A percentile compares a stretch with the other conserved stretches of the same genome.
Conservation (phyloP, 2,113 vertebrate species). For the Paedocypris sp. region DNA sequence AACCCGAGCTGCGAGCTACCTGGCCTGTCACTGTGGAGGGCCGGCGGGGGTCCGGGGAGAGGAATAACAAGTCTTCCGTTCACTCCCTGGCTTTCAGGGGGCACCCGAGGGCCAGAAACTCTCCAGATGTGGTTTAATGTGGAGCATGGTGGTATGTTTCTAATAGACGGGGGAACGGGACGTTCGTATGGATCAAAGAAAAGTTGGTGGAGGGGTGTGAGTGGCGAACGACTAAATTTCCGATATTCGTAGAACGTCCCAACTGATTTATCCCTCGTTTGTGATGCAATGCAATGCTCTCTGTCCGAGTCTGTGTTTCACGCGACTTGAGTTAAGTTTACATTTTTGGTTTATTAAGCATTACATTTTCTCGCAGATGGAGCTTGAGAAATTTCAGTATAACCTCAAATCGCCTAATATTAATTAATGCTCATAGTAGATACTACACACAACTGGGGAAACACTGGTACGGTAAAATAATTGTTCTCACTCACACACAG, state of each 20-base stretch:
- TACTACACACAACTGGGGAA: too few species aligned
- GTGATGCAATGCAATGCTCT: too few species aligned
- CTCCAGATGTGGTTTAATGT: slow-evolving; percentile 22
- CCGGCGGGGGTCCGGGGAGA: slow-evolving; percentile 31
- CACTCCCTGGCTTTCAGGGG: slow-evolving; percentile 22
- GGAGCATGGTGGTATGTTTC: neutral
- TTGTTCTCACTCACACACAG: too few species aligned
- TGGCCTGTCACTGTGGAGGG: slow-evolving; percentile 1
- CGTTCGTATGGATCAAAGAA: slow-evolving; percentile 1
- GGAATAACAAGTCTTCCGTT: slow-evolving; percentile 35
- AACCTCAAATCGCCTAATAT: too few species aligned
- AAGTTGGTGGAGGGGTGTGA: neutral
- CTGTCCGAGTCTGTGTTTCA: too few species aligned
- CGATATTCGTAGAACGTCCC: neutral
- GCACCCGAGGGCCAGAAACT: neutral
- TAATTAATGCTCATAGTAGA: too few species aligned
- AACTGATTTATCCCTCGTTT: neutral
- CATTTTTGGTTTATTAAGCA: too few species aligned
- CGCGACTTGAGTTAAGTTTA: too few species aligned
- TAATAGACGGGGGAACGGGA: slow-evolving; percentile 25
- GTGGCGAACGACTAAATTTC: neutral
- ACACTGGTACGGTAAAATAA: too few species aligned
- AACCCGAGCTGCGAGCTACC: slow-evolving; percentile 28
- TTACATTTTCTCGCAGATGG: too few species aligned
- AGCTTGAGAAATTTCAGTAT: too few species aligned